Base-by-base conservation (phyloP, 2,797 vertebrate species). In the Eupleurogrammus muticus region DNA sequence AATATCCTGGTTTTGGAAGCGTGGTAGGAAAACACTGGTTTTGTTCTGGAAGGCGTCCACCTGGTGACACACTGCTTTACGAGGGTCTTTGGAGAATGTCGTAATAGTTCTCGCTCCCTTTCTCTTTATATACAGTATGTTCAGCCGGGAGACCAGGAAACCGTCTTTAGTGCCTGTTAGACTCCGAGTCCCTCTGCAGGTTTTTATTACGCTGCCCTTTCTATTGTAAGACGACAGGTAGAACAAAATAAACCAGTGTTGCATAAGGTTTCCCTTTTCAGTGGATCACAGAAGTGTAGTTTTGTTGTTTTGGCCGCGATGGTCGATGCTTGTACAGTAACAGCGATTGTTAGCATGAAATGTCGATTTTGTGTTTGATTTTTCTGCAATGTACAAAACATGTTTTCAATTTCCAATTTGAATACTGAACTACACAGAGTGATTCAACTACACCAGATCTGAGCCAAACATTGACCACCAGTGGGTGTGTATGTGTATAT, bases 31-130 rank as follows among this genome's bases (percentile, higher is more conserved):
- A 94, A 94, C 82, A 77, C 62, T 80, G 71, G 84, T 92, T 90
- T 82, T 89, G 80, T 89, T 79, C 77, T 93, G 92, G 91, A 92
- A 83, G 67, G 50, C 24, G 69, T 91, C 93, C 92, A 91, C 80
- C 42, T 68, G 77, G 82, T 94, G 91, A 93, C 92, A 90, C 87
- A 90, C 75, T 69, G 32, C 84, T 94, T 94, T 93, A 93, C 77
- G 77, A 87, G 89, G 74, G 82, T 90, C 91, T 90, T 90, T 89
- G 48, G 78, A 81, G 85, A 81, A 77, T 90, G 89, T 70, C 57
- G 89, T 92, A 90, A 93, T 90, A 84, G 89, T 87, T 90, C 77
- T 90, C 87, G 82, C 83, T 83, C 82, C 71, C 76, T 56, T 58
- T 83, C 75, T 75, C 48, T 46, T 19, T 55, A 16, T 57, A 66